A percentile compares a stretch with the other conserved stretches of the same genome.
These are phyloP conservation scores for Actinostola sp. DNA, from an alignment of 92 coral and sea anemone species.

Conservation along the genomic window DNA sequence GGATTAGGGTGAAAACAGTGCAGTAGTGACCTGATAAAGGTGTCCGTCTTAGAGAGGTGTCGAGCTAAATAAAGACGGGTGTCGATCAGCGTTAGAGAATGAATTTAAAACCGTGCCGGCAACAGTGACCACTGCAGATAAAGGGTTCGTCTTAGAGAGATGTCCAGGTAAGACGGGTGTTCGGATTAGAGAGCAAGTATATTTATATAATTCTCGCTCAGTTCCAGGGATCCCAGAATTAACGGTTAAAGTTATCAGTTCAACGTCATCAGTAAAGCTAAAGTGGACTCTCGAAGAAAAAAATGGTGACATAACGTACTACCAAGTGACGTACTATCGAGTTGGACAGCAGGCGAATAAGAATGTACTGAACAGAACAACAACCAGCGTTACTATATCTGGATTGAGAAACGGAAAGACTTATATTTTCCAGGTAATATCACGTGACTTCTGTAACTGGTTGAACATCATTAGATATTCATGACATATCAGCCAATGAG, in stretches of 20 bases:
- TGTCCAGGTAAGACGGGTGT: too few species aligned
- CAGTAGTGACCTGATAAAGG: too few species aligned
- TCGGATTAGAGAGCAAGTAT: too few species aligned
- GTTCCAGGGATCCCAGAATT: conserved; percentile 50
- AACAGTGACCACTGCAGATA: too few species aligned
- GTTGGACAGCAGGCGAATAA: neutral
- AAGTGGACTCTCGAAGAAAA: conserved; percentile 33
- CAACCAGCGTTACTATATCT: conserved; percentile 22
- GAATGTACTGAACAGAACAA: conserved; percentile 37
- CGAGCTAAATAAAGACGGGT: too few species aligned
- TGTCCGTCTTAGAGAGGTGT: too few species aligned
- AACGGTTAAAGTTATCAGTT: conserved; percentile 24
- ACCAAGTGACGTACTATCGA: conserved; percentile 35
- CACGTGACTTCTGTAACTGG: neutral
- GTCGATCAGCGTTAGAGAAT: too few species aligned
- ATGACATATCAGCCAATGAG: too few species aligned
- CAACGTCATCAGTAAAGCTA: conserved; percentile 32
- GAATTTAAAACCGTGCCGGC: too few species aligned
- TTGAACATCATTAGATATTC: neutral
- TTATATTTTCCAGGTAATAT: conserved; percentile 21
- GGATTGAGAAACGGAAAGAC: conserved; percentile 21
- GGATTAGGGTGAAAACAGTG: too few species aligned
- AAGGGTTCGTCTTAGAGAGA: too few species aligned
- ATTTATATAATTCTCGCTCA: neutral
- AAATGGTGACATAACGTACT: conserved; percentile 28